phyloP scores from a whole-genome alignment of 2,888 invertebrate genomes.

The Cephonodes hylas region DNA sequence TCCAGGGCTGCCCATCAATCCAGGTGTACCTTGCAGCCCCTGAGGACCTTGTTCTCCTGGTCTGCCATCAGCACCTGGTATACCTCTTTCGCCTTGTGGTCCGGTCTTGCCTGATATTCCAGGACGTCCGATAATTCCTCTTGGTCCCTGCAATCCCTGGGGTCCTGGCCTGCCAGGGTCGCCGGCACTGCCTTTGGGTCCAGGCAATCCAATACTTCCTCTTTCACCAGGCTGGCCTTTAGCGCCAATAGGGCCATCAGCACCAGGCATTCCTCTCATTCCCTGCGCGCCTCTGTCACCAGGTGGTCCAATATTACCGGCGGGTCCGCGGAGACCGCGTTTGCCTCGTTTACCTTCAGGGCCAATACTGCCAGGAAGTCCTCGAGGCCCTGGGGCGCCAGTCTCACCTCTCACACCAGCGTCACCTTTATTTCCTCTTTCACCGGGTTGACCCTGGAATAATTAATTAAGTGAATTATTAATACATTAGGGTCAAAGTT shows the following conservation, averaged over 20 bases:
- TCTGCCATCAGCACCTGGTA: slow-evolving; percentile 91
- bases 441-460: slow-evolving; percentile 86
- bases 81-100: slow-evolving; percentile 86
- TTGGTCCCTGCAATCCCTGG: slow-evolving; percentile 83
- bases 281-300: slow-evolving; percentile 88
- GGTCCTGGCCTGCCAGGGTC: slow-evolving; percentile 85
- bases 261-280: slow-evolving; percentile 85
- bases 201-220: slow-evolving; percentile 78
- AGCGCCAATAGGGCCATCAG: slow-evolving; percentile 87
- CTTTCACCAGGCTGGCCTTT: slow-evolving; percentile 89
- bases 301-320: slow-evolving; percentile 85
- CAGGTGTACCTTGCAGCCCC: slow-evolving; percentile 90
- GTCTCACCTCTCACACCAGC: slow-evolving; percentile 87
- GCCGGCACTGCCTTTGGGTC: slow-evolving; percentile 82
- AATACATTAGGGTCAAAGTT: too few species aligned
- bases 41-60: slow-evolving; percentile 90
- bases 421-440: slow-evolving; percentile 91
- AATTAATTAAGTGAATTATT: background rate
- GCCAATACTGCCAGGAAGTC: slow-evolving; percentile 87
- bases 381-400: slow-evolving; percentile 87
- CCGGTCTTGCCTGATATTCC: slow-evolving; percentile 87
- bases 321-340: slow-evolving; percentile 88
- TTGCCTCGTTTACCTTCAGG: slow-evolving; percentile 92
- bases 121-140: slow-evolving; percentile 85
- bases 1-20: slow-evolving; percentile 88